Percentiles rank a stretch among this genome's conserved stretches.
These are phyloP conservation scores for Vireo altiloquus DNA, from an alignment of 2,113 vertebrate genomes.

Conservation along the genomic window DNA sequence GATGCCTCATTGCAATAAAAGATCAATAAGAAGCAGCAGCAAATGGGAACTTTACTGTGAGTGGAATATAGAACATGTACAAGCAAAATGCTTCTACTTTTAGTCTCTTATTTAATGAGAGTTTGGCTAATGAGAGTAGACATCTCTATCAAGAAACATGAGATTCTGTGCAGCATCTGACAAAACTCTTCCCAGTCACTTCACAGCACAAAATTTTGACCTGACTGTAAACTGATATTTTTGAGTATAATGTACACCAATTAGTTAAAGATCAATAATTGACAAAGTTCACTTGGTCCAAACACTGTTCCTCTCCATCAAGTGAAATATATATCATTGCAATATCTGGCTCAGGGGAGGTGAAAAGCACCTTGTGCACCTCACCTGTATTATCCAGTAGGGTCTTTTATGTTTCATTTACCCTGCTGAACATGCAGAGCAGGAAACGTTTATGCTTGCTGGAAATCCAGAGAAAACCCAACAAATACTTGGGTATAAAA, in stretches of 20 bases:
- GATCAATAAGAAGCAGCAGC: constrained; percentile 13
- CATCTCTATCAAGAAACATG: neutral
- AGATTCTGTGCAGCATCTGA: neutral
- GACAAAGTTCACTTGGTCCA: neutral
- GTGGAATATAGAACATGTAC: neutral
- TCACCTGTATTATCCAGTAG: neutral
- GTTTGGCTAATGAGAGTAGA: neutral
- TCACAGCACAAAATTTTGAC: neutral
- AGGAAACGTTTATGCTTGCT: neutral
- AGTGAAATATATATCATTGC: neutral
- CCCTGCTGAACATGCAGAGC: neutral
- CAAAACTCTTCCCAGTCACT: neutral
- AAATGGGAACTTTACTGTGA: neutral
- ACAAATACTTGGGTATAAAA: neutral
- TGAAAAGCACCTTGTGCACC: neutral
- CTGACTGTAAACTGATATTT: neutral
- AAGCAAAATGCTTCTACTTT: neutral
- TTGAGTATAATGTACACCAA: neutral
- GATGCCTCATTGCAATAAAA: neutral
- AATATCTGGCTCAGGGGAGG: neutral
- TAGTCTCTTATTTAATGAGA: neutral
- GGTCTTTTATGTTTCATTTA: neutral
- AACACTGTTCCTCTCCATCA: neutral
- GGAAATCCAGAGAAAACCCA: neutral
- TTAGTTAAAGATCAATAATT: neutral